Percentiles rank a stretch among this genome's conserved stretches.
These are phyloP conservation scores for Margarornis squamiger DNA, from an alignment of 2,797 vertebrate species.

Conservation along the genomic window DNA sequence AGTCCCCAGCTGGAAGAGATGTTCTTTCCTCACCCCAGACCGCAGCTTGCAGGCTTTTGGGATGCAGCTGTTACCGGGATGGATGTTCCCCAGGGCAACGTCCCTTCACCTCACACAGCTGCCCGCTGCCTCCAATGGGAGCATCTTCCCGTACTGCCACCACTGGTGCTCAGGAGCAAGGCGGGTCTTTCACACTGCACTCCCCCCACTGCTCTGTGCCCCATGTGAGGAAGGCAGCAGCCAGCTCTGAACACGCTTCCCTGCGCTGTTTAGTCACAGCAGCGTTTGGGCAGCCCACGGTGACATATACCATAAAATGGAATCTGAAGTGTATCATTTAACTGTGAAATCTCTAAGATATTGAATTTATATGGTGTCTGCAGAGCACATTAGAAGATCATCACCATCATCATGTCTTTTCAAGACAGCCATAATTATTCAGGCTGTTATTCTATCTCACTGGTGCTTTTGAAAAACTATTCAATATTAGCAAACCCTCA, in stretches of 20 bases:
- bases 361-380: constrained; percentile 28
- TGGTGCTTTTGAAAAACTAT: not conserved
- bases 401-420: constrained; percentile 13
- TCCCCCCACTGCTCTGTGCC: not conserved
- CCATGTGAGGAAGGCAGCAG: accelerated
- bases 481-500: constrained; percentile 19
- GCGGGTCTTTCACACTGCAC: not conserved
- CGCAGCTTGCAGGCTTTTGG: not conserved
- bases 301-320: not conserved
- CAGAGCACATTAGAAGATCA: constrained; percentile 48
- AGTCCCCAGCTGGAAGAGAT: not conserved
- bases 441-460: not conserved
- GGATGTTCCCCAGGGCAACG: not conserved
- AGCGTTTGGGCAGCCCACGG: not conserved
- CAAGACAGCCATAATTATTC: constrained; percentile 17
- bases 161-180: not conserved
- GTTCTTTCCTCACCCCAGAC: not conserved
- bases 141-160: accelerated
- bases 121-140: not conserved
- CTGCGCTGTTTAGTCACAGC: not conserved
- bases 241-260: not conserved
- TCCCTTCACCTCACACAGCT: not conserved
- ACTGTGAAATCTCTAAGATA: constrained; percentile 27
- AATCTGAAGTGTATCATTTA: not conserved
- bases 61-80: not conserved